Base-by-base conservation (phyloP, 2,797 vertebrate genomes). In the Helicolenus hilgendorfi region DNA sequence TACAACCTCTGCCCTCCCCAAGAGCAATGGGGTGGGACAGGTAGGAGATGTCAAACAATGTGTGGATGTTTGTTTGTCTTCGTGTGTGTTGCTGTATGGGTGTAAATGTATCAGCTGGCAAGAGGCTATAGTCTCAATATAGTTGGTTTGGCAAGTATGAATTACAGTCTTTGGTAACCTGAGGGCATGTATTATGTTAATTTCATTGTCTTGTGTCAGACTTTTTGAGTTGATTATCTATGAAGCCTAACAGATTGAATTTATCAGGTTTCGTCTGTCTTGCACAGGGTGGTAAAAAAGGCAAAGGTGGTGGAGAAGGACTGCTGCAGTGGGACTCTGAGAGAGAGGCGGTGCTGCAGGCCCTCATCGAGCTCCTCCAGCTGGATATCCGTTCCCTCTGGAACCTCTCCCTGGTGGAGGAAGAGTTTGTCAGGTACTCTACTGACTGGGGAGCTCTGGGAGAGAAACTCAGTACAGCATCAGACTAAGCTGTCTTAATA, bases 381-480 rank as follows among this genome's bases (percentile, higher is more conserved):
- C 88, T 99, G 92, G 98, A 99, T 81, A 97, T 99, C 72, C 96
- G 95, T 71, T 97, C 94, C 4, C 97, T 99, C 10, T 99, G 99
- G 99, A 97, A 79, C 84, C 97, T 98, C 77, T 98, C 98, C 0
- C 38, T 97, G 24, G 98, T 99, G 33, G 99, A 99, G 85, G 99
- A 99, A 92, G 98, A 99, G 58, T 99, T 99, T 94, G 96, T 98
- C 90, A 98, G 98, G 99, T 99, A 95, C 60, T 69, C 1, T 35
- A 11, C 7, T 77, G 49, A 33, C 38, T 22, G 4, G 4, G 27
- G 15, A 59, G 22, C 14, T 36, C 49, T 83, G 31, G 22, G 20
- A 5, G 15, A 33, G 15, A 53, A 18, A n/a, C 49, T 41, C 38
- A 8, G 49, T 7, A 55, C 15, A 71, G 1, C 53, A 22, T 53